These are phyloP conservation scores for Dendronephthya gigantea DNA, from an alignment of 64 coral and sea anemone genomes.

Conservation along the genomic window DNA sequence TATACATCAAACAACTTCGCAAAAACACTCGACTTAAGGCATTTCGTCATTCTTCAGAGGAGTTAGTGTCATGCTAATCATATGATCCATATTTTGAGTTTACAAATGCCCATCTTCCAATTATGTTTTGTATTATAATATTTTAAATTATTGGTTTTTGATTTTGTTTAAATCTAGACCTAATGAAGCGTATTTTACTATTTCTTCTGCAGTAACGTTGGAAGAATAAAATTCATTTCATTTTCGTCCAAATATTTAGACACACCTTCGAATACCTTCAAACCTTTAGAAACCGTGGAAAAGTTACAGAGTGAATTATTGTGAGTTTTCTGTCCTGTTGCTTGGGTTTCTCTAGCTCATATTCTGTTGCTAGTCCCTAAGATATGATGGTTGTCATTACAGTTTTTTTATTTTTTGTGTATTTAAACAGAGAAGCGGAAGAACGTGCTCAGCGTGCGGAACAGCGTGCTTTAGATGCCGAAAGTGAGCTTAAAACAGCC, in stretches of 20 bases:
- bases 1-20: too few species aligned
- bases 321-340: constrained; percentile 32
- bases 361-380: neutral
- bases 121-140: neutral
- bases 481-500: constrained; percentile 89
- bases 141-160: too few species aligned
- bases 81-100: too few species aligned
- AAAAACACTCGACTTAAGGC: too few species aligned
- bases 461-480: constrained; percentile 77
- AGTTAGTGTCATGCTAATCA: too few species aligned
- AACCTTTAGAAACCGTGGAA: constrained; percentile 76
- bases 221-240: neutral
- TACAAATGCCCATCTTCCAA: too few species aligned
- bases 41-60: too few species aligned
- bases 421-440: constrained; percentile 63
- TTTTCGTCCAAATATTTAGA: constrained; percentile 51
- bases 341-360: neutral
- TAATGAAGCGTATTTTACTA: neutral
- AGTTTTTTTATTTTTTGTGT: neutral
- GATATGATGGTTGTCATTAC: neutral
- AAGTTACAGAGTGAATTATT: constrained; percentile 67
- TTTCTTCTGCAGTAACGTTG: too few species aligned
- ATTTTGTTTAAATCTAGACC: too few species aligned
- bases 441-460: constrained; percentile 71
- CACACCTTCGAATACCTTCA: constrained; percentile 57